Base-by-base conservation (phyloP, 2,113 vertebrate genomes). In the Garra rufa region DNA sequence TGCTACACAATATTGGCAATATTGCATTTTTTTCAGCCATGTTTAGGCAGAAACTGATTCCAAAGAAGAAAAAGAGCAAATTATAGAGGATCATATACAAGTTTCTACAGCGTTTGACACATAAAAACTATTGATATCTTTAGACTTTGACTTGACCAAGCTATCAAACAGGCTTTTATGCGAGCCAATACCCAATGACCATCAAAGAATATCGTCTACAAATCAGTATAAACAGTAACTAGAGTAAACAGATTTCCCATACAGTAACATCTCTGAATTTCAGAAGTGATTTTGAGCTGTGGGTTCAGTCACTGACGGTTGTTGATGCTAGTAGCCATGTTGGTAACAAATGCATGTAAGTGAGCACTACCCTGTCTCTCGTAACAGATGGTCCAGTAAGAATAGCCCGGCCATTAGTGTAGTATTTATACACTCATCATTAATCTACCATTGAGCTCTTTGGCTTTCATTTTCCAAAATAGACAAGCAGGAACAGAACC, bases 341-440 rank as follows among this genome's bases (percentile, higher is more conserved):
- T 75, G 28, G 8, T 48, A 80, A 80, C 61, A 80, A 80, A 80
- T 80, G 57, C 14, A 44, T 63, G 41, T 63, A 67, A 80, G 78
- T 46, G 78, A 80, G 81, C 81, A 61, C 67, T 30, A 57, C 81
- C 34, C 50, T 38, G 83, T 70, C 76, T 38, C 44, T 24, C 69
- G 17, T 73, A 86, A 83, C 82, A 83, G 81, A 86, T 86, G 85
- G 85, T 69, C 30, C 41, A 71, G 81, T 63, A 71, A 52, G 55
- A 87, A 87, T 78, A 86, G 81, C 74, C 75, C n/a, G 74, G 63
- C 75, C 81, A 84, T 83, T 83, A 87, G 65, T n/a, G 81, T 30
- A 50, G 76, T 87, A 87, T 87, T 87, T 87, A 83, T 87, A 87
- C 82, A 80, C 85, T 83, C 75, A 38, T 82, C 81, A 78, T 86